A percentile compares a stretch with the other conserved stretches of the same genome.
phyloP scores from a whole-genome alignment of 2,888 invertebrate species.

The Amorpha juglandis region DNA sequence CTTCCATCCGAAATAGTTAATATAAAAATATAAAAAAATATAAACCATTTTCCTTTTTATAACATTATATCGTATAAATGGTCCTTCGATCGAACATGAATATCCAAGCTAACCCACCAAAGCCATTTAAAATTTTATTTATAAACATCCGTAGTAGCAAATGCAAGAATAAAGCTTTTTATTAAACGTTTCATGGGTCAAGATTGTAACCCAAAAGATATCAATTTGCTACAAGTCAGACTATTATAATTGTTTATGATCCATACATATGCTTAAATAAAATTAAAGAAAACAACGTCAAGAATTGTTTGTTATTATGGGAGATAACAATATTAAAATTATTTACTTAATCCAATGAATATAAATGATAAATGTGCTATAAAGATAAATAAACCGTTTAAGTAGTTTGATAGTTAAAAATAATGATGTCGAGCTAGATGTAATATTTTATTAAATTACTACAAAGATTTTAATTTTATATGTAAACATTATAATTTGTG shows the following conservation, averaged over 20 bases:
- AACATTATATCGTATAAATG: slow-evolving; percentile 2
- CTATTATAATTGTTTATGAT: slow-evolving; percentile 50
- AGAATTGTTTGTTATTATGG: neutral
- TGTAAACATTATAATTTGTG: too few species aligned
- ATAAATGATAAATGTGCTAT: slow-evolving; percentile 42
- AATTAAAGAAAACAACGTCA: slow-evolving; percentile 45
- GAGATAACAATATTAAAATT: neutral
- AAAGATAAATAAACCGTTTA: too few species aligned
- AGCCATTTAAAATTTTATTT: slow-evolving; percentile 29
- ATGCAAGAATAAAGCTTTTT: slow-evolving; percentile 46
- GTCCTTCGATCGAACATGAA: neutral
- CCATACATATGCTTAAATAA: slow-evolving; percentile 54
- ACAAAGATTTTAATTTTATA: too few species aligned
- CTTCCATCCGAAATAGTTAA: slow-evolving; percentile 1
- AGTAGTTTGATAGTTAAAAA: too few species aligned
- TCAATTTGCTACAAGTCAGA: slow-evolving; percentile 45
- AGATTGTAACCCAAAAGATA: slow-evolving; percentile 56
- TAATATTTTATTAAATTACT: too few species aligned
- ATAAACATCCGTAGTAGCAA: slow-evolving; percentile 41
- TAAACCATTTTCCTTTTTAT: neutral
- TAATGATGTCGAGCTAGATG: too few species aligned
- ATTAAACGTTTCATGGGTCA: slow-evolving; percentile 56
- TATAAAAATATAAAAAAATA: slow-evolving; percentile 2
- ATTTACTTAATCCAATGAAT: slow-evolving; percentile 10
- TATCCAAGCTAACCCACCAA: neutral